Evolutionary conservation across 2,888 invertebrate genomes (phyloP), one percentile per base, ranked within the genome.

Genomic region (Uropetala carovei): DNA sequence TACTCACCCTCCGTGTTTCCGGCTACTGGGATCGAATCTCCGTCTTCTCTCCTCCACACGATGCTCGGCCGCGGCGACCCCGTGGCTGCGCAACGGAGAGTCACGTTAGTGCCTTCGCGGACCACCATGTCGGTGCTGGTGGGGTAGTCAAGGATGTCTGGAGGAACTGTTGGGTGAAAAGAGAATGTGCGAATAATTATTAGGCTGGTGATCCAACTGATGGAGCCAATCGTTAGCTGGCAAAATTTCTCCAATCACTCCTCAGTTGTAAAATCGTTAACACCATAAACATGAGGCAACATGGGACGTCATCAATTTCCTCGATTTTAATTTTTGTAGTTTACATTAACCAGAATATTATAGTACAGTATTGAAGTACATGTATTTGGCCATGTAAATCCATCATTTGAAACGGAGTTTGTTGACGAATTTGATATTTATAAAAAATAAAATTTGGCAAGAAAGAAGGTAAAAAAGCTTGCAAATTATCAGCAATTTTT

Each of bases 121-220:
- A 98, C 98, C 93, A 97, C 97, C 96, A 98, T 97, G 95, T 98
- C 98, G 93, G 97, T 97, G 94, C 98, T 98, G 92, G 98, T 98
- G 81, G 98, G 97, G 94, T 97, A 97, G 95, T 98, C 98, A 94
- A 98, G 95, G 94, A 98, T 98, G 94, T 98, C 98, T 92, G 98
- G 98, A 59, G 98, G 98, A 93, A 98, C 98, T 97, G 95, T 93
- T 95, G 95, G 92, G 92, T 93, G 93, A 92, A 27, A 43, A 14
- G 75, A 75, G 7, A 75, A 43, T 5, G 43, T 5, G 43, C 43
- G 43, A 5, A 43, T 43, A 43, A 43, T 43, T 43, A 43, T 43
- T 1, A 43, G 43, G 43, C 43, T 3, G 43, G 43, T 43, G 43
- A 43, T 43, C 43, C 43, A 43, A 43, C 43, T 43, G 43, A 5